phyloP scores from a whole-genome alignment of 2,888 invertebrate genomes.

The Toxonevra muliebris region DNA sequence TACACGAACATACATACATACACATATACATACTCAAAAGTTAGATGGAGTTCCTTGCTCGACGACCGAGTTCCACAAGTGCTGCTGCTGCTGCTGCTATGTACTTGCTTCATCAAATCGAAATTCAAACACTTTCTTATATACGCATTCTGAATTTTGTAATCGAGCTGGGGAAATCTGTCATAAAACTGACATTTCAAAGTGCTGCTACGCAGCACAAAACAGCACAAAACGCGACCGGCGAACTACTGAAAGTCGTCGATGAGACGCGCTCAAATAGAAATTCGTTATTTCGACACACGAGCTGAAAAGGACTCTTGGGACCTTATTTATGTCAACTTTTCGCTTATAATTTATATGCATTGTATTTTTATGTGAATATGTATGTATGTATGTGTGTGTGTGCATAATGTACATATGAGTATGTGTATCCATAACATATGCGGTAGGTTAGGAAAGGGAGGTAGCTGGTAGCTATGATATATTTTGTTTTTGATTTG shows the following conservation, averaged over 20 bases:
- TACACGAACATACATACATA: slow-evolving; percentile 1
- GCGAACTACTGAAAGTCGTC: background rate
- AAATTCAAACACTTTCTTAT: slow-evolving; percentile 15
- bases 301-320: slow-evolving; percentile 60
- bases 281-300: slow-evolving; percentile 39
- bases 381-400: too few species aligned
- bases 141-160: slow-evolving; percentile 37
- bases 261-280: slow-evolving; percentile 5
- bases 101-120: slow-evolving; percentile 57
- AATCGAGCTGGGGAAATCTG: slow-evolving; percentile 62
- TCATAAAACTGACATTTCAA: slow-evolving; percentile 55
- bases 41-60: too few species aligned
- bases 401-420: too few species aligned
- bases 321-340: slow-evolving; percentile 65
- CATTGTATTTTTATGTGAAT: too few species aligned
- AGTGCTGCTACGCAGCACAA: slow-evolving; percentile 19
- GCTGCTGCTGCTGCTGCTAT: background rate
- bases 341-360: slow-evolving; percentile 56
- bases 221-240: slow-evolving; percentile 3
- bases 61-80: too few species aligned
- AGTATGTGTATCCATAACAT: slow-evolving; percentile 40
- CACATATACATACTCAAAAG: background rate
- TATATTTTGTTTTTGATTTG: background rate
- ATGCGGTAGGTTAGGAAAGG: slow-evolving; percentile 36
- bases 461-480: background rate